Base-by-base conservation (phyloP, 1,140 invertebrate genomes). In the Anastatus disparis region DNA sequence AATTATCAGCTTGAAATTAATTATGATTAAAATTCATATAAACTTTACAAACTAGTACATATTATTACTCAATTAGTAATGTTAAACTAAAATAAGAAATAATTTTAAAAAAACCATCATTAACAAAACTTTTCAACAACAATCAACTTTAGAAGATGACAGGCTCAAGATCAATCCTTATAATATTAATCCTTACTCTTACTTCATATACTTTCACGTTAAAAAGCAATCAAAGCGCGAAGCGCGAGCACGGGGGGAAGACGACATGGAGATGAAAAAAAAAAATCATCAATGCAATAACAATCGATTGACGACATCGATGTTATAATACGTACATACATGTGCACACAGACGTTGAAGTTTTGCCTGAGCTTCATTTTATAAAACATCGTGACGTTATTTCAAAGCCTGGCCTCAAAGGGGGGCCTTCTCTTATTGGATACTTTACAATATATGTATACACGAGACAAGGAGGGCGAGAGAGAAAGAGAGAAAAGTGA, bases 291-390 rank as follows among this genome's bases (percentile, higher is more conserved):
- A 17, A 22, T 50, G 58, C 9, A 55, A 31, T 12, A 55, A 65
- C 24, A 65, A 65, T 55, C 50, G 63, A 24, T 42, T 55, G 50
- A 53, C 26, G 63, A 53, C 31, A 65, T 53, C 35, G 61, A n/a
- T 15, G 17, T 13, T 7, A 6, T 9, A 35, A 2, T 55, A 4
- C 20, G 20, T 13, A 17, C 46, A 64, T 46, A 3, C 29, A 20
- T 6, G 55, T 29, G 52, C 52, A 27, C 26, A 4, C 15, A 17
- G 29, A 52, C 48, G n/a, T n/a, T n/a, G n/a, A n/a, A n/a, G n/a
- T n/a, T n/a, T n/a, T n/a, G n/a, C n/a, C n/a, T n/a, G n/a, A n/a
- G n/a, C n/a, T n/a, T n/a, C n/a, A n/a, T n/a, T n/a, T n/a, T n/a
- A n/a, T n/a, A n/a, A n/a, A n/a, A n/a, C n/a, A n/a, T n/a, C n/a